Conservation (phyloP, 2,797 vertebrate species). For the Cryptoblepharus egeriae region DNA sequence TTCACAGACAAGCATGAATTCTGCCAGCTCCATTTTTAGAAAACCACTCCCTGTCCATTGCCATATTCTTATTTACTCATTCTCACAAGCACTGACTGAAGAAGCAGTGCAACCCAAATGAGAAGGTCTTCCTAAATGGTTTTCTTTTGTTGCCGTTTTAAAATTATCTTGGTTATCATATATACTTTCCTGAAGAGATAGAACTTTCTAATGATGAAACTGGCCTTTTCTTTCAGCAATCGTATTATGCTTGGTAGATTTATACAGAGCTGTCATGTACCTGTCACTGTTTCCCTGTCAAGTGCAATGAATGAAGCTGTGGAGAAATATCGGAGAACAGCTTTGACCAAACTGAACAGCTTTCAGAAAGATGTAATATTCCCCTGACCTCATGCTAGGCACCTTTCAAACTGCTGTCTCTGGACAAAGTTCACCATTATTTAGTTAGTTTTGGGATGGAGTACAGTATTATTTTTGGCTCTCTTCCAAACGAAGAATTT, state of each 20-base stretch:
- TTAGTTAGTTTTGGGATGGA: not conserved
- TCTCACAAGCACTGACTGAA: not conserved
- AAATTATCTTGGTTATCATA: too few species aligned
- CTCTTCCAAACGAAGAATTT: not conserved
- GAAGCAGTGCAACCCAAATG: not conserved
- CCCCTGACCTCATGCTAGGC: not conserved
- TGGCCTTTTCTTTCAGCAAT: not conserved
- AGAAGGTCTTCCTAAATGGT: not conserved
- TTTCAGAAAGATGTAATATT: not conserved
- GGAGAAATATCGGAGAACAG: not conserved
- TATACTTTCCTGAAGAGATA: too few species aligned
- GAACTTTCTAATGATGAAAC: not conserved
- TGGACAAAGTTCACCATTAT: fast-evolving
- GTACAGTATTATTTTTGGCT: fast-evolving
- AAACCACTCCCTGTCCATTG: not conserved
- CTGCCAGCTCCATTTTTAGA: not conserved
- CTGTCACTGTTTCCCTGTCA: conserved; percentile 19
- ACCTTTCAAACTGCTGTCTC: not conserved
- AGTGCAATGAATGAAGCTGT: not conserved
- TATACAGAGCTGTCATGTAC: fast-evolving
- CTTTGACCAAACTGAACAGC: not conserved
- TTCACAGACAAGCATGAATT: not conserved
- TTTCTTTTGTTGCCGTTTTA: too few species aligned
- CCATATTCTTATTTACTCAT: not conserved
- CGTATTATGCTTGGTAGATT: not conserved